phyloP scores from a whole-genome alignment of 2,797 vertebrate species.

The Darevskia nairensis region DNA sequence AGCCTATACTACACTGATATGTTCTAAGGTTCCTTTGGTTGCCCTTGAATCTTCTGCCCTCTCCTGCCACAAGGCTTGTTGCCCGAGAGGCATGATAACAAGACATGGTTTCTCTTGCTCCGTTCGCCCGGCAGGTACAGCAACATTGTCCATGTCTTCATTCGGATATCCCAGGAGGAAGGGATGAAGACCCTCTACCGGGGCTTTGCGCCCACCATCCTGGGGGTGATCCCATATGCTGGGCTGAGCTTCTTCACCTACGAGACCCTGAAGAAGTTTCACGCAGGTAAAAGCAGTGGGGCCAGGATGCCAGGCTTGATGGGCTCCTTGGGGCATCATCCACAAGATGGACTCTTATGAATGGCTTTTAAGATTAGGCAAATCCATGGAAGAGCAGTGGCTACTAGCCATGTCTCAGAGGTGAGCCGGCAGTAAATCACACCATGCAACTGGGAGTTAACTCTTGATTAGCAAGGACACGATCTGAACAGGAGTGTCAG shows the following conservation, averaged over 20 bases:
- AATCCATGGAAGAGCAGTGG: not conserved
- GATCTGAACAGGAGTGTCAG: no score
- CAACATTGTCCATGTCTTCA: constrained; percentile 95
- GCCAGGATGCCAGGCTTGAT: no score
- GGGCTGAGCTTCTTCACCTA: constrained; percentile 99
- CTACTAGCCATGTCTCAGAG: no score
- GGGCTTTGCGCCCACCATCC: constrained; percentile 92
- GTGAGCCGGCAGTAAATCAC: no score
- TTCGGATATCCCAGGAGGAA: constrained; percentile 93
- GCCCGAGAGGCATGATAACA: not conserved
- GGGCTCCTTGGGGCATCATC: no score
- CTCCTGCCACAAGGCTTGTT: not conserved
- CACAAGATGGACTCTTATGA: no score
- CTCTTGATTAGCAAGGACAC: no score
- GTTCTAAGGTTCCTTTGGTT: no score
- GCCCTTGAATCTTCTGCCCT: no score
- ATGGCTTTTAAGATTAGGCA: no score
- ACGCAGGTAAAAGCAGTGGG: constrained; percentile 83
- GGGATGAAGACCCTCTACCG: constrained; percentile 92
- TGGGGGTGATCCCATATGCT: constrained; percentile 94
- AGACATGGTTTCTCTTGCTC: not conserved
- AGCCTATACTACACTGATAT: no score
- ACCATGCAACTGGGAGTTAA: no score
- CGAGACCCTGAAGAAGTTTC: constrained; percentile 92
- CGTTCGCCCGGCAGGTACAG: constrained; percentile 86